Conservation (phyloP, 2,113 vertebrate genomes). For the Indri indri region DNA sequence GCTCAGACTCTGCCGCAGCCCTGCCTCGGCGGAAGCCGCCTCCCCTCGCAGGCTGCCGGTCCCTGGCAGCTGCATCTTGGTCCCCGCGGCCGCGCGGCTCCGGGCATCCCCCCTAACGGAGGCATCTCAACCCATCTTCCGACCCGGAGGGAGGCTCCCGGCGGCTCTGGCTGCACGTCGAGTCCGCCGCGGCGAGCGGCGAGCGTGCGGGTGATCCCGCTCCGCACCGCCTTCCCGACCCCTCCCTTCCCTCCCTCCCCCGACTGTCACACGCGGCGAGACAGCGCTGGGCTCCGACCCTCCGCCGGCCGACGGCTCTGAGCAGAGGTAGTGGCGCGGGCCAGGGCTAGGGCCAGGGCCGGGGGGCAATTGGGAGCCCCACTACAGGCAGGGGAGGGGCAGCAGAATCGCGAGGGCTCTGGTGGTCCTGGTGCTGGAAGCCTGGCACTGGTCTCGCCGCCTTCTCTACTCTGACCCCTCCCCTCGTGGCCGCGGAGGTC, state of each 20-base stretch:
- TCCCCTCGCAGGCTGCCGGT: not conserved
- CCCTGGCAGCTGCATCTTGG: constrained; percentile 20
- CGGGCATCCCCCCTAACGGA: not conserved
- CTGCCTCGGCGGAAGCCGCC: constrained; percentile 35
- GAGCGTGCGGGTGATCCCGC: not conserved
- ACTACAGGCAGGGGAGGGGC: constrained; percentile 60
- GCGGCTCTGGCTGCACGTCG: not conserved
- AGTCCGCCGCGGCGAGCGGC: not conserved
- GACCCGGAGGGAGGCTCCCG: not conserved
- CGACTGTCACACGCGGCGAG: constrained; percentile 5
- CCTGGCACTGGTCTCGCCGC: constrained; percentile 46
- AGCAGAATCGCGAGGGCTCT: constrained; percentile 45
- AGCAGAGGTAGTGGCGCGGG: constrained; percentile 50
- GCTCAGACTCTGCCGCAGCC: constrained; percentile 14
- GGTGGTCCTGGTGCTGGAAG: constrained; percentile 60
- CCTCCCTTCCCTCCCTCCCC: not conserved
- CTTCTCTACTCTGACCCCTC: not conserved
- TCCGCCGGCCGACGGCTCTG: not conserved
- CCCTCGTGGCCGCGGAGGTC: not conserved
- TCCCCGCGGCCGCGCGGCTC: not conserved
- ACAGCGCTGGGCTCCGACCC: not conserved
- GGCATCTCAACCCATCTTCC: constrained; percentile 72
- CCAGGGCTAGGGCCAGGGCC: not conserved
- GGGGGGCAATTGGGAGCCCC: constrained; percentile 38
- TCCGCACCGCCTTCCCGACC: not conserved